phyloP scores from a whole-genome alignment of 2,888 invertebrate genomes.

The Cryptosula pallasiana region DNA sequence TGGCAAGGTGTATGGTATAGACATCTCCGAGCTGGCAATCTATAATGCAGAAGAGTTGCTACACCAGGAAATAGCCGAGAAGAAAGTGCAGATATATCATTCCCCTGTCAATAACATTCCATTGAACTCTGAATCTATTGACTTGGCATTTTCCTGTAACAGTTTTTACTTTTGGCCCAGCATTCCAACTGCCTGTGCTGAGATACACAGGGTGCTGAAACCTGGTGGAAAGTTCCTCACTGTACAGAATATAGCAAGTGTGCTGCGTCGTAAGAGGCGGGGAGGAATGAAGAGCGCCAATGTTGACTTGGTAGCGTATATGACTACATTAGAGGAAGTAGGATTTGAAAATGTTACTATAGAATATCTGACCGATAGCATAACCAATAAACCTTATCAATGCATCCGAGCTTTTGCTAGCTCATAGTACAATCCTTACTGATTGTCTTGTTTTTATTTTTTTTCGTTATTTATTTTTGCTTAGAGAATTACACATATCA shows the following conservation, averaged over 20 bases:
- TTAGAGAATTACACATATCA: too few relatives aligned
- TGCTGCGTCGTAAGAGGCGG: not conserved
- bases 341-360: constrained; percentile 19
- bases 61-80: not conserved
- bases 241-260: constrained; percentile 4
- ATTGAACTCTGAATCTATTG: not conserved
- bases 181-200: not conserved
- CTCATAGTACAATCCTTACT: not conserved
- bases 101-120: constrained; percentile 17
- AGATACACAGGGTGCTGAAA: not conserved
- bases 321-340: constrained; percentile 6
- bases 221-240: constrained; percentile 15
- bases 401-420: constrained; percentile 5
- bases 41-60: not conserved
- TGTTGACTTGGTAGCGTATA: constrained; percentile 17
- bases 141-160: not conserved
- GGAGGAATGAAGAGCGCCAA: constrained; percentile 12
- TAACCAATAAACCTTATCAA: constrained; percentile 8
- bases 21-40: constrained; percentile 4
- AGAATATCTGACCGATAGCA: not conserved
- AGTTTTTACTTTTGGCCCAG: constrained; percentile 21
- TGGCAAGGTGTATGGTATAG: constrained; percentile 20
- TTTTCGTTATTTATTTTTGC: too few relatives aligned
- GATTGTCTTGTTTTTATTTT: too few relatives aligned
- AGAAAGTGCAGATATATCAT: not conserved